Evolutionary conservation across 2,113 vertebrate genomes (phyloP), one percentile per base, ranked within the genome.

Genomic region (Trinectes maculatus): DNA sequence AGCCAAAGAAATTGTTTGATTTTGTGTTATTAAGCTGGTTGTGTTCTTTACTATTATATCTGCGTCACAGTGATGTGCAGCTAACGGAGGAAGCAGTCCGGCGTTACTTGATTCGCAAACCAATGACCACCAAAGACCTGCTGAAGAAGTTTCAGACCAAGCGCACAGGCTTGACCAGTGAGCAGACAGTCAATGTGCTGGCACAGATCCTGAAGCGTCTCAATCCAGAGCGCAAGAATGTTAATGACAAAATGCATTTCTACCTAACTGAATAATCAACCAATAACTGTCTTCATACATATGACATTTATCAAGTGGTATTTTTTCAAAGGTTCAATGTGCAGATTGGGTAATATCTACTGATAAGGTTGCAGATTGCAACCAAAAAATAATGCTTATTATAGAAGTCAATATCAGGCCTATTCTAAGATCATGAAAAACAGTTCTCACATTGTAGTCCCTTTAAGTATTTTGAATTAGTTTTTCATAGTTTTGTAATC

Each of bases 121-220:
- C 96, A 39, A 98, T 98, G 96, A 98, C 96, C 72, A 98, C 95
- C 33, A 98, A 98, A 85, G 96, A 98, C 87, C 87, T 98, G 74
- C 91, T 98, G 87, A 98, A 98, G 83, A 98, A 98, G 83, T 98
- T 98, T 90, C 96, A 98, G 92, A 97, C 95, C 43, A 97, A 97
- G 89, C 95, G 96, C 60, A 98, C 96, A 0, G 96, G 96, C 46
- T 75, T 98, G 72, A 98, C 95, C 93, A 97, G 95, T 0, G 95
- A 98, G 84, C 94, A 96, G 93, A 98, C 96, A 0, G 96, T 98
- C 80, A 98, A 98, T 0, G 95, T 97, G 37, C 91, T 98, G 21
- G 96, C 95, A 1, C 96, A 98, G 91, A 98, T 98, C 85, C 93
- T 98, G 54, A 98, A 97, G 85, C 93, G 94, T 24, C 95, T 98